Conservation (phyloP, 1,140 invertebrate genomes). For the Drosophila guanche region DNA sequence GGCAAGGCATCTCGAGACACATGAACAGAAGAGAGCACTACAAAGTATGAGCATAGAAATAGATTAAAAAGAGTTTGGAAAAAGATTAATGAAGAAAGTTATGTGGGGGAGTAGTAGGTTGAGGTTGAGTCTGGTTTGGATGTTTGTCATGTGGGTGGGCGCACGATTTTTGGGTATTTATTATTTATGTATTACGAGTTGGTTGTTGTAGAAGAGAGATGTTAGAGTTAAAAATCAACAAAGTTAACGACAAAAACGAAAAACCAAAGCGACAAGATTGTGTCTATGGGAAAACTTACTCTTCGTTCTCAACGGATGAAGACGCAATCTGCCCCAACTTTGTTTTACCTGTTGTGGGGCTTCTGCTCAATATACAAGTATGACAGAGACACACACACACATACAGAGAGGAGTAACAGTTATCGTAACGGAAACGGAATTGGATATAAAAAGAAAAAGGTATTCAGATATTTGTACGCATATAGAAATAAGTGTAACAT, state of each 20-base stretch:
- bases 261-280: slow-evolving; percentile 58
- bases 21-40: slow-evolving; percentile 71
- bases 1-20: slow-evolving; percentile 60
- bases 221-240: slow-evolving; percentile 73
- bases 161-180: slow-evolving; percentile 21
- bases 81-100: slow-evolving; percentile 35
- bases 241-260: slow-evolving; percentile 63
- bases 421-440: slow-evolving; percentile 32
- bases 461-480: slow-evolving; percentile 62
- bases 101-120: slow-evolving; percentile 24
- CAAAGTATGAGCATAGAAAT: slow-evolving; percentile 57
- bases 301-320: slow-evolving; percentile 80
- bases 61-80: slow-evolving; percentile 36
- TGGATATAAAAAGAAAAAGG: slow-evolving; percentile 73
- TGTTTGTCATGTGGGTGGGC: slow-evolving; percentile 32
- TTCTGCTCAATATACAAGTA: slow-evolving; percentile 58
- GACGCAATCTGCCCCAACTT: slow-evolving; percentile 79
- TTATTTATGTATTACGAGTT: background rate
- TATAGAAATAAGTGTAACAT: slow-evolving; percentile 29
- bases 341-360: slow-evolving; percentile 81
- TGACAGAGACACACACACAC: slow-evolving; percentile 56
- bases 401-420: slow-evolving; percentile 30
- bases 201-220: slow-evolving; percentile 31
- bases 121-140: slow-evolving; percentile 12
- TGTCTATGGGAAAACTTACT: slow-evolving; percentile 75